A percentile compares a stretch with the other conserved stretches of the same genome.
phyloP scores from a whole-genome alignment of 2,113 vertebrate species.

The Planiliza haematocheilus region DNA sequence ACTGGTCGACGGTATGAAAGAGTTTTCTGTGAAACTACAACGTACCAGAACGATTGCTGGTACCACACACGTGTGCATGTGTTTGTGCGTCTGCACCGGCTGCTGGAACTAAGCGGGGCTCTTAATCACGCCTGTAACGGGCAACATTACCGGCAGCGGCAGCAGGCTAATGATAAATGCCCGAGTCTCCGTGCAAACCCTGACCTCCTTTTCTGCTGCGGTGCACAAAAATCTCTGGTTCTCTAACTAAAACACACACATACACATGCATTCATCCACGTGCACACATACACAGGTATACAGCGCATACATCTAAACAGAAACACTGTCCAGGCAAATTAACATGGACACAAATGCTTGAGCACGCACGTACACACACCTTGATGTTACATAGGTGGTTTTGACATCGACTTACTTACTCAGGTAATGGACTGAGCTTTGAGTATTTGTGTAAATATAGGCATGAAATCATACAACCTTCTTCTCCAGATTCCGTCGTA shows the following conservation, averaged over 20 bases:
- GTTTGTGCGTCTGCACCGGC: conserved; percentile 65
- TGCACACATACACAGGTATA: conserved; percentile 2
- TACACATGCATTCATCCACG: conserved; percentile 13
- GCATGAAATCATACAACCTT: conserved; percentile 61
- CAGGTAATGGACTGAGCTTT: conserved; percentile 49
- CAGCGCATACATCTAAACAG: conserved; percentile 19
- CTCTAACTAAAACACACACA: conserved; percentile 49
- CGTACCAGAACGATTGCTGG: conserved; percentile 16
- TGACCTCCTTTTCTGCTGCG: conserved; percentile 87
- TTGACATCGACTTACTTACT: conserved; percentile 74
- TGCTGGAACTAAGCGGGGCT: conserved; percentile 83
- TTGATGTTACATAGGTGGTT: conserved; percentile 69
- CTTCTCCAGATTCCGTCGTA: conserved; percentile 59
- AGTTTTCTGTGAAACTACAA: conserved; percentile 49
- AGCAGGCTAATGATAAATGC: conserved; percentile 88
- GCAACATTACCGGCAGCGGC: conserved; percentile 83
- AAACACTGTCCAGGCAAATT: neutral
- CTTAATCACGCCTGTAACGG: conserved; percentile 84
- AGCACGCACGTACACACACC: conserved; percentile 6
- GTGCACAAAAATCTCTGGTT: conserved; percentile 80
- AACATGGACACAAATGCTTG: neutral
- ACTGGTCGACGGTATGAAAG: conserved; percentile 36
- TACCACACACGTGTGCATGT: conserved; percentile 45
- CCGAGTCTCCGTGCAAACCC: conserved; percentile 80
- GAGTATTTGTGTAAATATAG: conserved; percentile 45